Evolutionary conservation across 2,113 vertebrate species (phyloP).

Genomic region (Regulus satrapa): DNA sequence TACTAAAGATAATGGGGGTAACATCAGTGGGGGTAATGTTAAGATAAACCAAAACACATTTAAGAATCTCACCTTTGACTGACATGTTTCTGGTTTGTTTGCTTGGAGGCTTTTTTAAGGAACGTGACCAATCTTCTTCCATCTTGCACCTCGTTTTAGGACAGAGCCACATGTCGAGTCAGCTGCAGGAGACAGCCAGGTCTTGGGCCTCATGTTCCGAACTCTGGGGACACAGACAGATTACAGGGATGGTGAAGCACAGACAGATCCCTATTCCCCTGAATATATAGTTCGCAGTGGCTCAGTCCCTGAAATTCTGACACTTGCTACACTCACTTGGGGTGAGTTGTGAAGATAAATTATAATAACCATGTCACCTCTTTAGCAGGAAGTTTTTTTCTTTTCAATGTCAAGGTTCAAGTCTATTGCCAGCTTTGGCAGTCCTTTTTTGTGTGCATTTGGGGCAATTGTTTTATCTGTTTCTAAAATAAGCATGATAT

Average conservation of each 20-base stretch:
- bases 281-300: slow-evolving; percentile 77
- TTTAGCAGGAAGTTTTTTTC: background rate
- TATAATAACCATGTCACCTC: background rate
- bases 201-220: slow-evolving; percentile 18
- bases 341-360: slow-evolving; percentile 71
- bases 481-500: background rate
- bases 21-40: background rate
- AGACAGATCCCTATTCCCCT: slow-evolving; percentile 91
- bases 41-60: background rate
- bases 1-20: background rate
- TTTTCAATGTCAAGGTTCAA: background rate
- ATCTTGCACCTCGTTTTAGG: slow-evolving; percentile 45
- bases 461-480: background rate
- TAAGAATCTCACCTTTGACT: background rate
- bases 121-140: background rate
- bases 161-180: background rate
- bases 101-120: background rate
- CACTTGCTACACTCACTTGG: slow-evolving; percentile 84
- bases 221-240: slow-evolving; percentile 88
- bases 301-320: slow-evolving; percentile 84
- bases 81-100: background rate
- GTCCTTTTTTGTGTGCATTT: background rate
- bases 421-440: background rate
- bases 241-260: slow-evolving; percentile 89
- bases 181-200: background rate